Evolutionary conservation across 64 coral and sea anemone genomes (phyloP).

Genomic region (Stichodactyla helianthus): DNA sequence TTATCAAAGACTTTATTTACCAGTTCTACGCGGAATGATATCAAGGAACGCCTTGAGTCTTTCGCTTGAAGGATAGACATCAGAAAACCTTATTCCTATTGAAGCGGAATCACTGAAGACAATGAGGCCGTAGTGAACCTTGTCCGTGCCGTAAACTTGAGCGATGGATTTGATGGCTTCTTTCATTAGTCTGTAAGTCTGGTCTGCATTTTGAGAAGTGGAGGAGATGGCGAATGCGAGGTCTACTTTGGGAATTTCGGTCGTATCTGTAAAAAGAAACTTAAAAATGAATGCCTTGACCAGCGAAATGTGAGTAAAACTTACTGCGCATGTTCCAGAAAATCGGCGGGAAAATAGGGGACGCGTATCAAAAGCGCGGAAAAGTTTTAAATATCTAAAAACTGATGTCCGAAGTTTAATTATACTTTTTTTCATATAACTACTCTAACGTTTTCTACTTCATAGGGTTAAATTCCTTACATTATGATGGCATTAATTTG

Average conservation of each 20-base stretch:
- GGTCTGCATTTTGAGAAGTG: constrained; percentile 9
- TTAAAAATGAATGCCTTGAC: too few relatives aligned
- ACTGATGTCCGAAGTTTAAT: too few relatives aligned
- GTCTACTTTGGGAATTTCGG: constrained; percentile 23
- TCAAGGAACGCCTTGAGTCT: constrained; percentile 44
- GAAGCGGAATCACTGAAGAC: constrained; percentile 49
- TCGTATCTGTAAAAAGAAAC: not conserved
- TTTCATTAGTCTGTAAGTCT: constrained; percentile 45
- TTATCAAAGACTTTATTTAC: not conserved
- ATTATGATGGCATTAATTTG: too few relatives aligned
- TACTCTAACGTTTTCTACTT: too few relatives aligned
- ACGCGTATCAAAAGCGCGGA: too few relatives aligned
- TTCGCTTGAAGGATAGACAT: constrained; percentile 22
- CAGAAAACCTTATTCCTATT: constrained; percentile 38
- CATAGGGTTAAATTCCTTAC: too few relatives aligned
- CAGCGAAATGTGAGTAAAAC: too few relatives aligned
- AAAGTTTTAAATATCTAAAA: too few relatives aligned
- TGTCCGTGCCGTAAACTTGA: constrained; percentile 34
- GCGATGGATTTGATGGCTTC: constrained; percentile 29
- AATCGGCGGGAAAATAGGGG: too few relatives aligned
- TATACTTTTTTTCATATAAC: too few relatives aligned
- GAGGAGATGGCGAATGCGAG: constrained; percentile 46
- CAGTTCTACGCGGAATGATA: constrained; percentile 25
- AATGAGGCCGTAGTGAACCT: constrained; percentile 50
- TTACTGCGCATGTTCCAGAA: too few relatives aligned